Evolutionary conservation across 2,888 invertebrate genomes (phyloP), one percentile per base, ranked within the genome.

Genomic region (Aproaerema taeniolella): DNA sequence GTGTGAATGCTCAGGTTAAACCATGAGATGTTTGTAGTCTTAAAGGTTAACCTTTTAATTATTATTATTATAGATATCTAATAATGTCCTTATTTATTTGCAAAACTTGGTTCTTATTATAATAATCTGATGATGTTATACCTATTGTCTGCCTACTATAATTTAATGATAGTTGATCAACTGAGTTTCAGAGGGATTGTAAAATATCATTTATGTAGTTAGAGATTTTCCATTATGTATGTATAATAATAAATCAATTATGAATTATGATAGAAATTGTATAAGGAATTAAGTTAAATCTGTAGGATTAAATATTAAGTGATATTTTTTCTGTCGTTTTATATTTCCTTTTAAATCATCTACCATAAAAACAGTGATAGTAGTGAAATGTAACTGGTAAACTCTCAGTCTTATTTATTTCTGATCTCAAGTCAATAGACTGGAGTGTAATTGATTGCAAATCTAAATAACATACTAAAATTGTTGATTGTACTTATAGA

Each of bases 401-500:
- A 49, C 50, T 55, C 53, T 61, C 54, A 58, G 61, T 63, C 62
- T 68, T 72, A 74, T 74, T 75, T 74, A 72, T 73, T 56, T 77
- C 79, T 78, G 80, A 83, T 81, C 81, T 82, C 80, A 75, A 76
- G 71, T 73, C 69, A 71, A 74, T 74, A 65, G 63, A 65, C 66
- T 68, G 61, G 63, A 68, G 66, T 76, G 79, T 82, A 81, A 78
- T 81, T 80, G 78, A 75, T n/a, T n/a, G n/a, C n/a, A n/a, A n/a
- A n/a, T n/a, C n/a, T n/a, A 81, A 73, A 81, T 74, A 71, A 67
- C 77, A 77, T 81, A 79, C 80, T 78, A 76, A 78, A n/a, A 78
- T 72, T 81, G 82, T 81, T 83, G 75, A 43, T 77, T 72, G 85
- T 85, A 83, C 85, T 85, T 83, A 83, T 80, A 82, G 75, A 82